Conservation (phyloP, 2,113 vertebrate genomes). For the Manacus vitellinus region DNA sequence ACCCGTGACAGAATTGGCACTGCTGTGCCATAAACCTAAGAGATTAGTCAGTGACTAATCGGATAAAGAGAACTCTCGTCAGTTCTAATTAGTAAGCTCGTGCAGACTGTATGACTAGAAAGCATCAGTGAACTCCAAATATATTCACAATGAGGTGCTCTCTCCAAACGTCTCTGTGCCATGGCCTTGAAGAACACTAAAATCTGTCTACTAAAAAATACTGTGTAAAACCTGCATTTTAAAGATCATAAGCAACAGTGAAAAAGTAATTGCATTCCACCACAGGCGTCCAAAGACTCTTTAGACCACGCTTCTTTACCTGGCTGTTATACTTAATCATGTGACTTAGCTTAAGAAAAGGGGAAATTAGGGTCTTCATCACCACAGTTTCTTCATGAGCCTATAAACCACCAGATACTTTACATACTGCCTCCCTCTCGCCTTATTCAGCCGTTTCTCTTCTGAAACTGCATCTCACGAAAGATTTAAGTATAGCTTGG, state of each 20-base stretch:
- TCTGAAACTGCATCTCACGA: not conserved
- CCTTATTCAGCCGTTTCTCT: not conserved
- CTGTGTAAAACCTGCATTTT: not conserved
- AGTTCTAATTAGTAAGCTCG: not conserved
- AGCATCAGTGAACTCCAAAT: not conserved
- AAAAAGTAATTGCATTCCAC: not conserved
- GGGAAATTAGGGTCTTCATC: rapidly evolving
- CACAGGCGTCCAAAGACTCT: rapidly evolving
- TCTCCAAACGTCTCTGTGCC: rapidly evolving
- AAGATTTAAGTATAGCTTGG: not conserved
- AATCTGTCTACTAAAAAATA: not conserved
- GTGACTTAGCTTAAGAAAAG: not conserved
- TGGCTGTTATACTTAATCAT: rapidly evolving
- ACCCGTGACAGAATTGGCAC: rapidly evolving
- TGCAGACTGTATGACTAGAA: not conserved
- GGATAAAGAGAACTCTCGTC: not conserved
- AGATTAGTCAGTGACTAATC: not conserved
- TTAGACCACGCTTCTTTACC: rapidly evolving
- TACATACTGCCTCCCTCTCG: rapidly evolving
- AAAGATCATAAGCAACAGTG: not conserved
- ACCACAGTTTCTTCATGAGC: rapidly evolving
- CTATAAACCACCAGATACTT: rapidly evolving
- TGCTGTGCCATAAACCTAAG: too few species aligned
- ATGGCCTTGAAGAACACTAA: rapidly evolving
- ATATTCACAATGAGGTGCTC: rapidly evolving